Conservation (phyloP, 2,888 invertebrate species). For the Ophion obscuratus region DNA sequence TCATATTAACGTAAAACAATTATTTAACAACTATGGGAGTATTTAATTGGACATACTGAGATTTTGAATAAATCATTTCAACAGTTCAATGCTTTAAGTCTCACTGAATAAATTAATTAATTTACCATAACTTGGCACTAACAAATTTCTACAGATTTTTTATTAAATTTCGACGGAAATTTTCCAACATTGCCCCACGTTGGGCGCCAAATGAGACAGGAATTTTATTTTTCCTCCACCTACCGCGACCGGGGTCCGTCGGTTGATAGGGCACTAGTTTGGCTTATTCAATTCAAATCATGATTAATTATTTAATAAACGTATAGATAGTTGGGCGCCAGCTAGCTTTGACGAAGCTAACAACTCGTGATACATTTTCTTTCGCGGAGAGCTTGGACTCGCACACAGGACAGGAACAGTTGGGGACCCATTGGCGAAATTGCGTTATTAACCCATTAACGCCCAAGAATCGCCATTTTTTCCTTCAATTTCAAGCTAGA, state of each 20-base stretch:
- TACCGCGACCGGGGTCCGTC: background rate
- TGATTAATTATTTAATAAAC: background rate
- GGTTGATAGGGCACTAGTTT: background rate
- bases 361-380: background rate
- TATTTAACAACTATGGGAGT: background rate
- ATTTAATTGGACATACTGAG: background rate
- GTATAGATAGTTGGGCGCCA: background rate
- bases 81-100: background rate
- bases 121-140: background rate
- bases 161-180: background rate
- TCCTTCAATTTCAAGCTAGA: too few relatives aligned
- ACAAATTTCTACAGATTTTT: background rate
- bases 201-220: conserved; percentile 5
- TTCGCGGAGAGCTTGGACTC: too few relatives aligned
- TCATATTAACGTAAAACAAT: background rate
- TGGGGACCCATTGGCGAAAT: background rate
- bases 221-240: background rate
- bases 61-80: background rate
- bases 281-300: background rate
- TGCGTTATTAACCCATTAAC: too few relatives aligned
- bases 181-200: background rate
- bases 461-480: too few relatives aligned
- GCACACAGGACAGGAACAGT: background rate
- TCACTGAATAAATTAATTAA: too few relatives aligned
- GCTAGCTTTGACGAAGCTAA: background rate